Evolutionary conservation across 1,140 invertebrate genomes (phyloP), one percentile per base, ranked within the genome.

Genomic region (Drosophila kanapiae): DNA sequence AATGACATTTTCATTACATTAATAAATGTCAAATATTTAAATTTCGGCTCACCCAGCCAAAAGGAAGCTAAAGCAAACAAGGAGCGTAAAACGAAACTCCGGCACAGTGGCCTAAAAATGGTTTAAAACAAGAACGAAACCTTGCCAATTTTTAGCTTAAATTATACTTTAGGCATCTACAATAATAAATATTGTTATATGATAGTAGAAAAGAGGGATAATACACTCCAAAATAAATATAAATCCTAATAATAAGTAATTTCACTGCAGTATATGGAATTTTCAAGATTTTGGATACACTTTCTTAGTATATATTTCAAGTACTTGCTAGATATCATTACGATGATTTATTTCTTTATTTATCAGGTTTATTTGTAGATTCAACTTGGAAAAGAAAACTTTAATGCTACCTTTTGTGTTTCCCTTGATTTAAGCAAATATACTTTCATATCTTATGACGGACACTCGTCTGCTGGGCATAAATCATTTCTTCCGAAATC

Each of bases 1-100:
- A 83, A 87, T 70, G 79, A 67, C 75, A 86, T 87, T 87, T 83
- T 87, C 80, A 88, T 86, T 87, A 86, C 80, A 87, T 87, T 80
- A 86, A 86, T 86, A 86, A 87, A 86, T 86, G 80, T 83, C 83
- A 86, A 86, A 86, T 86, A 86, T 86, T 86, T 87, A 86, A 86
- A 86, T 86, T 86, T 87, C 70, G 83, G 61, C 78, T 86, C 70
- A 77, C 75, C 83, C 75, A 70, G 67, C 47, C 48, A 70, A 54
- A 40, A 45, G 69, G 53, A 71, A 72, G 69, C 69, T 31, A 43
- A 37, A 48, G 67, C 45, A 62, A 59, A 68, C 62, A 74, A 48
- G 37, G 11, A 38, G 57, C 42, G 53, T 60, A 42, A 75, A 80
- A 31, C 29, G 62, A 62, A 51, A 54, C 54, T 42, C 11, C 35